Percentiles rank a stretch among this genome's conserved stretches.
phyloP scores from a whole-genome alignment of 1,140 invertebrate species.

The Drosophila paulistorum region DNA sequence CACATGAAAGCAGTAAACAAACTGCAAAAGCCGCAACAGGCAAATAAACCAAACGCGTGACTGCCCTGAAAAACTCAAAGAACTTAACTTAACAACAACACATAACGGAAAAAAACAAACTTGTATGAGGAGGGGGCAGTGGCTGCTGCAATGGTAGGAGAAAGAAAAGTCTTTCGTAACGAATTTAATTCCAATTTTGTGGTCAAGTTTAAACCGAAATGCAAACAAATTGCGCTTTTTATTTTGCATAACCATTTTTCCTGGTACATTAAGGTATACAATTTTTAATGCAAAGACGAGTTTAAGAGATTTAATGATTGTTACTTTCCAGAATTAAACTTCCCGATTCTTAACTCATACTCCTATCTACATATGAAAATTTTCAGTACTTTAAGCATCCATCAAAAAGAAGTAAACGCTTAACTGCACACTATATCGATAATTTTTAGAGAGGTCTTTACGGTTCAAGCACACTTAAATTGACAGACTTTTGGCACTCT shows the following conservation, averaged over 20 bases:
- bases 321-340: too few species aligned
- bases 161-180: background rate
- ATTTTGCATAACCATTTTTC: background rate
- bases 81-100: conserved; percentile 1
- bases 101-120: background rate
- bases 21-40: conserved; percentile 34
- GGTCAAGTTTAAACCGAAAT: conserved; percentile 3
- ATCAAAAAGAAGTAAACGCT: too few species aligned
- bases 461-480: too few species aligned
- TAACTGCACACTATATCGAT: too few species aligned
- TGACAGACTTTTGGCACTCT: too few species aligned
- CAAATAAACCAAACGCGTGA: conserved; percentile 31
- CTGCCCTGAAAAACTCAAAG: conserved; percentile 13
- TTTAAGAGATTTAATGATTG: background rate
- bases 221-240: background rate
- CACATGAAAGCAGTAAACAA: conserved; percentile 34
- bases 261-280: too few species aligned
- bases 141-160: too few species aligned
- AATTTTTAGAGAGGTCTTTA: too few species aligned
- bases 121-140: too few species aligned
- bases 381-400: too few species aligned
- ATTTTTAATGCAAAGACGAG: background rate
- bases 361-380: too few species aligned
- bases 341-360: too few species aligned
- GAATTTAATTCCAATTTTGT: conserved; percentile 9